Conservation (phyloP, 2,797 vertebrate genomes). For the Brotula barbata region DNA sequence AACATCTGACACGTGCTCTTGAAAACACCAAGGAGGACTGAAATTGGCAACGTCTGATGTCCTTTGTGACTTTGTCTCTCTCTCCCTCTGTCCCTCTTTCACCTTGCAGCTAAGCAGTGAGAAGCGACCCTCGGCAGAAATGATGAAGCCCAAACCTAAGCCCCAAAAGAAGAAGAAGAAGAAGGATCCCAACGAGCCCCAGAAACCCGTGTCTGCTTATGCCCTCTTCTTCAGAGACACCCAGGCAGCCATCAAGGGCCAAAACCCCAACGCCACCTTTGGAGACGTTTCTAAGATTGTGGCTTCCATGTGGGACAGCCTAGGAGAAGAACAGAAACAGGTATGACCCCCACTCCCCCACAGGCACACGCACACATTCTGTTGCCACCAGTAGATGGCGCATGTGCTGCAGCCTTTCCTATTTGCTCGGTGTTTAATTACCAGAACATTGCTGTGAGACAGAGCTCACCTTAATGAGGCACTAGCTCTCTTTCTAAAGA, state of each 20-base stretch:
- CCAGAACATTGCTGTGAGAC: slow-evolving; percentile 73
- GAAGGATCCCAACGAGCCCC: slow-evolving; percentile 98
- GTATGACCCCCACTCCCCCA: slow-evolving; percentile 64
- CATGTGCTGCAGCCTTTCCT: slow-evolving; percentile 42
- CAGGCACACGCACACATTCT: not conserved
- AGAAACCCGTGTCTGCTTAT: slow-evolving; percentile 96
- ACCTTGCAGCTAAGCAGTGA: slow-evolving; percentile 86
- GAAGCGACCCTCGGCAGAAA: slow-evolving; percentile 90
- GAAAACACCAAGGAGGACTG: too few relatives aligned
- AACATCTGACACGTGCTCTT: not conserved
- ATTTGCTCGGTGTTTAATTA: slow-evolving; percentile 71
- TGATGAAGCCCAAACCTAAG: slow-evolving; percentile 95
- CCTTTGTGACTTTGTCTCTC: slow-evolving; percentile 36
- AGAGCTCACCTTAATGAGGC: slow-evolving; percentile 78
- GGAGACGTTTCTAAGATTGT: slow-evolving; percentile 98
- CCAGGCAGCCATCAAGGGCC: slow-evolving; percentile 96
- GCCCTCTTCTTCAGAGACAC: slow-evolving; percentile 99
- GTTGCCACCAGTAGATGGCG: slow-evolving; percentile 47
- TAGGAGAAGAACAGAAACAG: slow-evolving; percentile 98
- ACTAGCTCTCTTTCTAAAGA: slow-evolving; percentile 74
- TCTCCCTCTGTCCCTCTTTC: slow-evolving; percentile 25
- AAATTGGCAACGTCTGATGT: slow-evolving; percentile 5
- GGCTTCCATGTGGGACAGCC: slow-evolving; percentile 98
- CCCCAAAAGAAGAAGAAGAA: slow-evolving; percentile 99
- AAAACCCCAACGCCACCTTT: slow-evolving; percentile 96